Base-by-base conservation (phyloP, 1,140 invertebrate genomes). In the Tachypleus tridentatus region DNA sequence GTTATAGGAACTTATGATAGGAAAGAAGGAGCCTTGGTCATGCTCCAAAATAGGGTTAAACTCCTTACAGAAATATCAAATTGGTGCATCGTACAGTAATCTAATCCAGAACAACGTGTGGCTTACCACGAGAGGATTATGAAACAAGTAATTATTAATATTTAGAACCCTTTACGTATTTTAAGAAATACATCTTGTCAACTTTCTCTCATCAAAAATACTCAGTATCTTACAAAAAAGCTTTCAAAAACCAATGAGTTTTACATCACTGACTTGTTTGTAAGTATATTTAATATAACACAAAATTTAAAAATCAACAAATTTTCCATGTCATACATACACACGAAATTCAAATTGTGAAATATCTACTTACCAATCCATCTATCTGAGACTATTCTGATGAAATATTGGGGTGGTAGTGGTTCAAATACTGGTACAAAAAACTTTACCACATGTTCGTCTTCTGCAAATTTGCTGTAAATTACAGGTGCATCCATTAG, bases 341-440 rank as follows among this genome's bases (percentile, higher is more conserved):
- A 29, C 51, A 58, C 9, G 51, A 29, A n/a, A 68, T 51, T 48
- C 7, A 11, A 58, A 8, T 50, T 54, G 10, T 7, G 49, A 57
- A 48, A 61, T 0, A 67, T 3, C 49, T 3, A 48, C 9, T 54
- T 2, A 54, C 67, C 70, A 50, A 84, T 77, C 82, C 82, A 84
- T 58, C 77, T 74, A 72, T 85, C 83, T 6, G 82, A 83, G 6
- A 83, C 76, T 4, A 84, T 78, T 29, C 91, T 79, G 50, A 99
- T 84, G 76, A 98, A 99, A 77, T 99, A 99, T 73, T 99, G 95
- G 0, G 97, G 97, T 4, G 96, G 95, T 7, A 99, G 75, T 0
- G 97, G 97, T 74, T 99, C 97, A 77, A 98, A 98, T 4, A 99
- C 89, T 0, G 97, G 96, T 6, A 99, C 95, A 77, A 96, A 99